These are phyloP conservation scores for Bombycilla garrulus DNA, from an alignment of 2,113 vertebrate genomes.

Conservation along the genomic window DNA sequence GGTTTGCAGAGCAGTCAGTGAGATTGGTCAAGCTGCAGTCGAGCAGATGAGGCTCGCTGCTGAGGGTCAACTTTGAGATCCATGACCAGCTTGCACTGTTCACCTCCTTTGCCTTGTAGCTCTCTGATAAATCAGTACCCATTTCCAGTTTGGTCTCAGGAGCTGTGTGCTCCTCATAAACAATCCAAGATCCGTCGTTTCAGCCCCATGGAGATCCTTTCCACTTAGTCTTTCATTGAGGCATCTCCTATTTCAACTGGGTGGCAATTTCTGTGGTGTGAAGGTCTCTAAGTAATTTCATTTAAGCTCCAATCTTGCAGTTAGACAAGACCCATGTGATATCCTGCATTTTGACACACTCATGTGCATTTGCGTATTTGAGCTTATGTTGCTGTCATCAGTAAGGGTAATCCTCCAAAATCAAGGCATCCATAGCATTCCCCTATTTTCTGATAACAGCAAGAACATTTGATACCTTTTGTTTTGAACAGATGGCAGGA, in stretches of 20 bases:
- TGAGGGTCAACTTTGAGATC: not conserved
- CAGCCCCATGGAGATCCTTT: not conserved
- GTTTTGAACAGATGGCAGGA: not conserved
- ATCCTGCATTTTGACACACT: not conserved
- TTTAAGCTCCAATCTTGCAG: not conserved
- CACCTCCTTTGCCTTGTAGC: not conserved
- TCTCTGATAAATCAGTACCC: not conserved
- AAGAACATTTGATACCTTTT: not conserved
- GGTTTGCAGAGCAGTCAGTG: rapidly evolving
- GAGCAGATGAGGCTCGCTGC: not conserved
- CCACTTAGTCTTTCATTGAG: no score
- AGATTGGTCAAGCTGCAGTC: not conserved
- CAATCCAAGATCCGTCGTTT: not conserved
- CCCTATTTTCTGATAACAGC: not conserved
- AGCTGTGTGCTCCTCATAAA: not conserved
- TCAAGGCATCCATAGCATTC: not conserved
- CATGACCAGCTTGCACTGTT: not conserved
- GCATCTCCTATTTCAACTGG: rapidly evolving
- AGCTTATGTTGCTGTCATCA: not conserved
- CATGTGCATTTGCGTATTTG: not conserved
- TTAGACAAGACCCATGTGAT: not conserved
- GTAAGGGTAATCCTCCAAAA: not conserved
- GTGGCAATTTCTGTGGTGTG: not conserved
- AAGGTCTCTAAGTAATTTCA: not conserved
- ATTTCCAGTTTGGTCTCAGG: not conserved